phyloP scores from a whole-genome alignment of 2,113 vertebrate genomes.

The Oreocharis arfaki region DNA sequence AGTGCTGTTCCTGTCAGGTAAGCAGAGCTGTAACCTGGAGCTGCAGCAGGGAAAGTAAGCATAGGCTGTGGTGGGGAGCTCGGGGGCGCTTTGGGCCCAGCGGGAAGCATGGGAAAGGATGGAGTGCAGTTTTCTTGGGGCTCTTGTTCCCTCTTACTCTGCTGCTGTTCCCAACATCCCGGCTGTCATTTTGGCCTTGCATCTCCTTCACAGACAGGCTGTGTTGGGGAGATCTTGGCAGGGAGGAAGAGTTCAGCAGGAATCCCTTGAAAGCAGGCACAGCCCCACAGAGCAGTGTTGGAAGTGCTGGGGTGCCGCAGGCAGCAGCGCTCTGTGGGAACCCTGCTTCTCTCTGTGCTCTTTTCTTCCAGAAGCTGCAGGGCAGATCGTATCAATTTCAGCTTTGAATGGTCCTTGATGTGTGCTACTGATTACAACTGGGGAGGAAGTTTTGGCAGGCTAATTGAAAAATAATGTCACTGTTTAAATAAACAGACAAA shows the following conservation, averaged over 20 bases:
- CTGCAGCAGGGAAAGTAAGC: not conserved
- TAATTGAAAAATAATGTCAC: not conserved
- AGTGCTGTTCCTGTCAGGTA: not conserved
- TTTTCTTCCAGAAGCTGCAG: not conserved
- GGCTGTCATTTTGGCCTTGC: not conserved
- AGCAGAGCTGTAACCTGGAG: not conserved
- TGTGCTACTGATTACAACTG: not conserved
- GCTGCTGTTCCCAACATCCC: not conserved
- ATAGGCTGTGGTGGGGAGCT: not conserved
- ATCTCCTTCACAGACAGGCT: rapidly evolving
- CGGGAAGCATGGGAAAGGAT: not conserved
- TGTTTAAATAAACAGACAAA: not conserved
- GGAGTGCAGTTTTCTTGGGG: not conserved
- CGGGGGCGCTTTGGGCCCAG: rapidly evolving
- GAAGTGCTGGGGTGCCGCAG: not conserved
- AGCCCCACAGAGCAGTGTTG: not conserved
- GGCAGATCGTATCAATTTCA: not conserved
- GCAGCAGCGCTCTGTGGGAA: not conserved
- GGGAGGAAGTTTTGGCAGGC: not conserved
- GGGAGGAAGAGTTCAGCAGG: not conserved
- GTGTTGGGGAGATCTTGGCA: not conserved
- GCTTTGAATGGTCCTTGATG: not conserved
- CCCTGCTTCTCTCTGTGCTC: not conserved
- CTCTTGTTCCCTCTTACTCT: not conserved
- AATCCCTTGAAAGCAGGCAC: not conserved